A percentile compares a stretch with the other conserved stretches of the same genome.
Conservation (phyloP, 2,888 invertebrate genomes). For the Lithophane leautieri region DNA sequence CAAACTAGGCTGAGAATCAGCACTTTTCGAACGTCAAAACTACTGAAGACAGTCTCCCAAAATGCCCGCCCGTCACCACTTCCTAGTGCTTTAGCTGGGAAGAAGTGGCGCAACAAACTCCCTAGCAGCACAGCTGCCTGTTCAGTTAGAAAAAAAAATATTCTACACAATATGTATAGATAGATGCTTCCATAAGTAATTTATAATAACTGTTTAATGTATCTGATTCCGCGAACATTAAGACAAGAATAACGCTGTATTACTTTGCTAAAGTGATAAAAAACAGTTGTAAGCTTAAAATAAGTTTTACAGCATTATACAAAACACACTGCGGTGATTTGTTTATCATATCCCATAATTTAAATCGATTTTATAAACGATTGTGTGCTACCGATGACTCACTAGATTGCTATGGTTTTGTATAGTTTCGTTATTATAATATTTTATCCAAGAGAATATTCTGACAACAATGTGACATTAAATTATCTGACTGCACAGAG, state of each 20-base stretch:
- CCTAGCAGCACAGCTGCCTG: too few species aligned
- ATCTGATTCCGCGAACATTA: constrained; percentile 18
- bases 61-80: too few species aligned
- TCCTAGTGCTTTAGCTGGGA: too few species aligned
- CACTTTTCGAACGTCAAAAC: too few species aligned
- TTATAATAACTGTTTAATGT: constrained; percentile 15
- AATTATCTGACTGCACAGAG: too few species aligned
- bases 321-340: constrained; percentile 21
- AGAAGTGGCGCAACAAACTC: too few species aligned
- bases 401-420: not conserved
- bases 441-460: too few species aligned
- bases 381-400: constrained; percentile 13
- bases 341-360: constrained; percentile 12
- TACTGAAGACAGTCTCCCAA: too few species aligned
- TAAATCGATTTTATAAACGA: constrained; percentile 27
- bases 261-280: constrained; percentile 27
- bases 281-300: constrained; percentile 37
- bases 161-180: not conserved
- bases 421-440: not conserved
- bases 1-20: too few species aligned
- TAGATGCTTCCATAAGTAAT: not conserved
- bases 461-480: too few species aligned
- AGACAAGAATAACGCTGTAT: constrained; percentile 15
- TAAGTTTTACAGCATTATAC: constrained; percentile 23
- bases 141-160: too few species aligned